Percentiles rank a stretch among this genome's conserved stretches.
phyloP scores from a whole-genome alignment of 2,888 invertebrate genomes.

The Eulithis prunata region DNA sequence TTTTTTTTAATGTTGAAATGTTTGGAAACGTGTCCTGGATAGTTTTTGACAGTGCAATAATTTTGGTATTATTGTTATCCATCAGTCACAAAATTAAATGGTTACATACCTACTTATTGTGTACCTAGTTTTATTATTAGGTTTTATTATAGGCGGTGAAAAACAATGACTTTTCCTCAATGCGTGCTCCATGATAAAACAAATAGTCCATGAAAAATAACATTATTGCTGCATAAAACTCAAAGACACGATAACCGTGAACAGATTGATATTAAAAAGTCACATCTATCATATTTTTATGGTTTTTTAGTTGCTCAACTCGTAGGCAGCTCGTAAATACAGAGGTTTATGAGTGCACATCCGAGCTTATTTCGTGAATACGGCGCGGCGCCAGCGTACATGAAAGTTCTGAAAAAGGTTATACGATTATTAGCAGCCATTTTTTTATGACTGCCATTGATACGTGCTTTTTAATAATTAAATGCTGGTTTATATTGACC shows the following conservation, averaged over 20 bases:
- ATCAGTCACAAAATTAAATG: too few species aligned
- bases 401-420: not conserved
- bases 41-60: too few species aligned
- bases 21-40: too few species aligned
- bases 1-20: too few species aligned
- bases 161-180: not conserved
- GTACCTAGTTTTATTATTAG: too few species aligned
- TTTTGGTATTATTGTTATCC: too few species aligned
- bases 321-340: conserved; percentile 5
- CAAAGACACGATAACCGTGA: conserved; percentile 18
- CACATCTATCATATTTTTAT: conserved; percentile 26
- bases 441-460: not conserved
- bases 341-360: not conserved
- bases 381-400: not conserved
- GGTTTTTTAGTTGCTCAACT: conserved; percentile 10
- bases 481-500: not conserved
- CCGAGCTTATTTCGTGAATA: not conserved
- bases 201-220: conserved; percentile 8
- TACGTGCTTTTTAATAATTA: not conserved
- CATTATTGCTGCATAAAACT: conserved; percentile 8
- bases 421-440: not conserved
- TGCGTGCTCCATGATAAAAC: not conserved
- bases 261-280: conserved; percentile 6
- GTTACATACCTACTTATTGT: too few species aligned
- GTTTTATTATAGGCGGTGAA: too few species aligned